Evolutionary conservation across 2,797 vertebrate species (phyloP), one percentile per base, ranked within the genome.

Genomic region (Harpagifer antarcticus): DNA sequence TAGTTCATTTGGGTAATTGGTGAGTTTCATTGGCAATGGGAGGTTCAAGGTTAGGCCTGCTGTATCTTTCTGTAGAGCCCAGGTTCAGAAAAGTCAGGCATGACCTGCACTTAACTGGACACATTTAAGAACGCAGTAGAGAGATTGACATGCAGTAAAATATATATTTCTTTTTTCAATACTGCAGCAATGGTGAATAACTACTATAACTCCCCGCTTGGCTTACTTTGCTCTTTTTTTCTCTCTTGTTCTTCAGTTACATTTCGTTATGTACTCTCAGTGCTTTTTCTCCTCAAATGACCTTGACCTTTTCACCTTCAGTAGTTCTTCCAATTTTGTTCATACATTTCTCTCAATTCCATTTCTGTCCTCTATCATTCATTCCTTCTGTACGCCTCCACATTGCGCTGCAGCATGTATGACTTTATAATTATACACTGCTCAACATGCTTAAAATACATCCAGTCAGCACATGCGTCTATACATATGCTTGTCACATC

Each of bases 1-100:
- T 86, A 56, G 83, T 92, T 91, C 82, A 88, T 89, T 91, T 93
- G 81, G 84, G 83, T 88, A 92, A 90, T 89, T 86, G 87, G 80
- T 79, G 78, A 81, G 78, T 88, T 87, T 90, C 83, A 91, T 92
- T 91, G 89, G 88, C 81, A 70, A 53, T 81, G 84, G 85, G 81
- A 68, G 84, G 76, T 86, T 91, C 84, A 78, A 91, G 77, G 83
- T 69, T 63, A 85, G 64, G 70, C 31, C 73, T 69, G 70, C 76
- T 55, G 74, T 79, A 84, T 78, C 57, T 73, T 52, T 84, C 67
- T 84, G 74, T 78, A 69, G 84, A 76, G 44, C 53, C 17, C 23
- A 20, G 40, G 53, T 79, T 82, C 78, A 81, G 79, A 82, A 62
- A 57, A 48, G 75, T 72, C 65, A 50, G 57, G 55, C 74, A 76